A percentile compares a stretch with the other conserved stretches of the same genome.
Conservation (phyloP, 2,113 vertebrate genomes). For the Conger conger region DNA sequence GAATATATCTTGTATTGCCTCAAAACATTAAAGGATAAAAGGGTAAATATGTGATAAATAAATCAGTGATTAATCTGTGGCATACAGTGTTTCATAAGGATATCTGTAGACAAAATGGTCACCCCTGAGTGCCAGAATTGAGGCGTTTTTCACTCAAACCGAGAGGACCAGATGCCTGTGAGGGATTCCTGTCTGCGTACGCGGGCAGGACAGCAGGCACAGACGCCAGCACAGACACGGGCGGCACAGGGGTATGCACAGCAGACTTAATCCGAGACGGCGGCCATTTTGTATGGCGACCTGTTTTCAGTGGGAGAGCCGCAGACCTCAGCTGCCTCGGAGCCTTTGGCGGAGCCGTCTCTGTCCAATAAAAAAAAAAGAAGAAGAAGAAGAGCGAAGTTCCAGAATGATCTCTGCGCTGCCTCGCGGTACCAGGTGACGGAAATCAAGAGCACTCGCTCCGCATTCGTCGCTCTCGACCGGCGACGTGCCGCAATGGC, state of each 20-base stretch:
- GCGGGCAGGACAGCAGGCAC: not conserved
- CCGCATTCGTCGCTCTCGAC: not conserved
- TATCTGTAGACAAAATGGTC: not conserved
- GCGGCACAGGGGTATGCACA: not conserved
- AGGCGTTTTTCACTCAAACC: not conserved
- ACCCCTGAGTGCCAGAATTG: not conserved
- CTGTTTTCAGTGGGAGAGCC: not conserved
- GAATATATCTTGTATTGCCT: no score
- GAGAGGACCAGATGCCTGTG: not conserved
- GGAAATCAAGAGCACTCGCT: constrained; percentile 44
- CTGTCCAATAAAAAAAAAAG: constrained; percentile 11
- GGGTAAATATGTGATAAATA: not conserved
- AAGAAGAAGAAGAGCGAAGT: not conserved
- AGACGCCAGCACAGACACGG: not conserved
- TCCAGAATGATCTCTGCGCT: not conserved
- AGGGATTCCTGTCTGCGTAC: not conserved
- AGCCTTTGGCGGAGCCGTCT: not conserved
- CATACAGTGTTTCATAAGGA: not conserved
- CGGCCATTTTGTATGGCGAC: not conserved
- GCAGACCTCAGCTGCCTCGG: constrained; percentile 9
- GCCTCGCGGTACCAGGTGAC: constrained; percentile 47
- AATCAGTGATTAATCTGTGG: not conserved
- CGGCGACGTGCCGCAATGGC: constrained; percentile 37
- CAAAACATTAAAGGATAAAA: no score
- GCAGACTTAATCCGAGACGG: not conserved